Percentiles rank a stretch among this genome's conserved stretches.
These are phyloP conservation scores for Pseudomyrmex flavicornis DNA, from an alignment of 1,140 invertebrate genomes.

Conservation along the genomic window DNA sequence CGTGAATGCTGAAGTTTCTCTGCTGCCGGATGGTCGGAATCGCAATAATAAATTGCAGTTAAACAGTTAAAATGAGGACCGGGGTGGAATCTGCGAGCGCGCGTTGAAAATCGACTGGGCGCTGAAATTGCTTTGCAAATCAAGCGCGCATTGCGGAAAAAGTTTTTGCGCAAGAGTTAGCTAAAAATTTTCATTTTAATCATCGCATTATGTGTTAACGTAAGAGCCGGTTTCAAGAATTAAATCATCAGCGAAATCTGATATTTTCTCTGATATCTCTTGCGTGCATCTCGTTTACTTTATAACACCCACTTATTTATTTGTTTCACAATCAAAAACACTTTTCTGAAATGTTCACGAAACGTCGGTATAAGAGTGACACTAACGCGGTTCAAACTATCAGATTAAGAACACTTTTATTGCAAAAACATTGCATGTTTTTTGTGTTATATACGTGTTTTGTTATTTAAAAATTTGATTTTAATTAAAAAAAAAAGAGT, in stretches of 20 bases:
- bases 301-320: too few relatives aligned
- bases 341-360: too few relatives aligned
- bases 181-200: conserved; percentile 44
- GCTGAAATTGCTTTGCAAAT: conserved; percentile 28
- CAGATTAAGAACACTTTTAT: neutral
- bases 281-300: neutral
- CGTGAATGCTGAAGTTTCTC: neutral
- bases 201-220: neutral
- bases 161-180: conserved; percentile 13
- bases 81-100: neutral
- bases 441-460: neutral
- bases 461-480: neutral
- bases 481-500: neutral
- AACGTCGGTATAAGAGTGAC: too few relatives aligned
- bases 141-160: neutral
- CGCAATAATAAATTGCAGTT: conserved; percentile 42
- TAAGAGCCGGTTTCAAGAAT: neutral
- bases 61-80: conserved; percentile 34
- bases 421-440: too few relatives aligned
- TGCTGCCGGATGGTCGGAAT: conserved; percentile 2
- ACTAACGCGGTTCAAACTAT: too few relatives aligned
- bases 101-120: conserved; percentile 14
- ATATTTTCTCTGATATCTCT: neutral
- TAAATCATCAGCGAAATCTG: neutral
- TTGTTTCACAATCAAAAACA: too few relatives aligned